phyloP scores from a whole-genome alignment of 2,888 invertebrate species.

The Thyatira batis region DNA sequence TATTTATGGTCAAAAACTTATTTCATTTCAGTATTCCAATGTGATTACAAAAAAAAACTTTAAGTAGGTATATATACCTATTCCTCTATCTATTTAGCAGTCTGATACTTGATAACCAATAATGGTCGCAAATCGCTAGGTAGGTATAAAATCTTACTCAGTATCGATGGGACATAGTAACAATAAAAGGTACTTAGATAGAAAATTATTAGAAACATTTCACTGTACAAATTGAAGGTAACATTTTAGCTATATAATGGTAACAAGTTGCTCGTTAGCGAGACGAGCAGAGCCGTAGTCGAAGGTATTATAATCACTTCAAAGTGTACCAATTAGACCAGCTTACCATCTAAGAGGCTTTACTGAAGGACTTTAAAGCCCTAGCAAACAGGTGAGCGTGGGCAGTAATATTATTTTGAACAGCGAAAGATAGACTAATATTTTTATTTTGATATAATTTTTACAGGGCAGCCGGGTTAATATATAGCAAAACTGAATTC shows the following conservation, averaged over 20 bases:
- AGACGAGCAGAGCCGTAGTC: slow-evolving; percentile 34
- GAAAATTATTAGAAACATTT: neutral
- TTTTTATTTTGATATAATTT: too few relatives aligned
- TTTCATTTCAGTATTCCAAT: neutral
- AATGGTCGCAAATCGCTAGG: too few relatives aligned
- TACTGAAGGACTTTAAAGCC: slow-evolving; percentile 19
- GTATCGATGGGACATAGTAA: too few relatives aligned
- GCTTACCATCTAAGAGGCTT: slow-evolving; percentile 61
- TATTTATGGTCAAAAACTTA: slow-evolving; percentile 19
- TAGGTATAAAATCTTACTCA: too few relatives aligned
- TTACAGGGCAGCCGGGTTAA: too few relatives aligned
- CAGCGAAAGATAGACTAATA: neutral
- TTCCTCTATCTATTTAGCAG: too few relatives aligned
- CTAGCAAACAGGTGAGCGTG: slow-evolving; percentile 9
- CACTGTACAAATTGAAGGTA: neutral
- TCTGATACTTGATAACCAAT: too few relatives aligned
- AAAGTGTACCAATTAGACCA: slow-evolving; percentile 41
- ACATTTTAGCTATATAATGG: slow-evolving; percentile 18
- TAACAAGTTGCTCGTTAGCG: slow-evolving; percentile 31
- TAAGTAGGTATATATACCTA: too few relatives aligned
- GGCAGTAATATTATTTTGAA: neutral
- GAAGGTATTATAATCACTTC: slow-evolving; percentile 15
- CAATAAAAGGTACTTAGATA: too few relatives aligned
- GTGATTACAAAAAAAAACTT: too few relatives aligned
- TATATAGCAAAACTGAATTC: too few relatives aligned